phyloP scores from a whole-genome alignment of 2,888 invertebrate genomes.

The Drosophila mayaguana region DNA sequence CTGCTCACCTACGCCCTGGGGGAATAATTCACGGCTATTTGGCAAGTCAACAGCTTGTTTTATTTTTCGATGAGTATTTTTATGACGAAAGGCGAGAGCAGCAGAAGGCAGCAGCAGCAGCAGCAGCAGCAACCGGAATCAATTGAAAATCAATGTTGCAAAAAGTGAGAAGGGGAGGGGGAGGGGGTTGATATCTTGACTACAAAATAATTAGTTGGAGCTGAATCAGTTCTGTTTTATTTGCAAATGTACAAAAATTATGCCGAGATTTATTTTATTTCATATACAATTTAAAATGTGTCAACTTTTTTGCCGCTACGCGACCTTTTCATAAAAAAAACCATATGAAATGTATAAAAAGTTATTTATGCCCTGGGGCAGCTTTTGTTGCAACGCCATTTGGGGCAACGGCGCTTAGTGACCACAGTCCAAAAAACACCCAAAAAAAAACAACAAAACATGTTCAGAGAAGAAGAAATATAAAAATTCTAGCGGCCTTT shows the following conservation, averaged over 20 bases:
- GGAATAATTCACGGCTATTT: slow-evolving; percentile 82
- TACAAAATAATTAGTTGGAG: slow-evolving; percentile 60
- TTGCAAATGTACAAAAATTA: slow-evolving; percentile 49
- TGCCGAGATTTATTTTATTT: slow-evolving; percentile 67
- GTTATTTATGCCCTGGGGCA: slow-evolving; percentile 75
- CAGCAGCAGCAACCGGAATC: slow-evolving; percentile 47
- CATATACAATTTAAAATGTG: slow-evolving; percentile 73
- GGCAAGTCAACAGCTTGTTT: slow-evolving; percentile 82
- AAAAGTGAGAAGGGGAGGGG: background rate
- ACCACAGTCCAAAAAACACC: slow-evolving; percentile 32
- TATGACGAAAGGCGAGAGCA: slow-evolving; percentile 66
- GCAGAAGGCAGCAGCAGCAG: slow-evolving; percentile 34
- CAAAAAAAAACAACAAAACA: background rate
- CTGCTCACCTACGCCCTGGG: slow-evolving; percentile 77
- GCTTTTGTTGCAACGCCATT: slow-evolving; percentile 72
- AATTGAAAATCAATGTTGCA: slow-evolving; percentile 76
- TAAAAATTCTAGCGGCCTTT: slow-evolving; percentile 58
- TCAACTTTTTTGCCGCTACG: slow-evolving; percentile 59
- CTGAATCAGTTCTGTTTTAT: background rate
- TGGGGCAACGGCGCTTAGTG: slow-evolving; percentile 57
- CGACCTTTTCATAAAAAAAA: slow-evolving; percentile 59
- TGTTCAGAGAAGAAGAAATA: slow-evolving; percentile 9
- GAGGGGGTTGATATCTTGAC: background rate
- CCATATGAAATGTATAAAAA: slow-evolving; percentile 75
- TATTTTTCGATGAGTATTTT: slow-evolving; percentile 77